A percentile compares a stretch with the other conserved stretches of the same genome.
phyloP scores from a whole-genome alignment of 2,113 vertebrate species.

The Scalopus aquaticus region DNA sequence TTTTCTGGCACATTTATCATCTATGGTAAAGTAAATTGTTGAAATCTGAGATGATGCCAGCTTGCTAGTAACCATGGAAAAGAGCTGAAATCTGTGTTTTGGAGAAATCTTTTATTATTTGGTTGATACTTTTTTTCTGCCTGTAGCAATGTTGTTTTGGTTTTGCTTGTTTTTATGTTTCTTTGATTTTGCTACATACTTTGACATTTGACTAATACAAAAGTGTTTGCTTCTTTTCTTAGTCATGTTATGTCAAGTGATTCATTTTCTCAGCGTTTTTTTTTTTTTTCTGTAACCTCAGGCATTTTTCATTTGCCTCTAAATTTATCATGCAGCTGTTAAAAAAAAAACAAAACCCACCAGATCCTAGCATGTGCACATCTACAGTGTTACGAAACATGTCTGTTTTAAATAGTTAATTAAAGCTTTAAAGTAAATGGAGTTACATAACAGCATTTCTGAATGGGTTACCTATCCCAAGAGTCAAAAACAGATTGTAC shows the following conservation, averaged over 20 bases:
- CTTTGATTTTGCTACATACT: conserved; percentile 55
- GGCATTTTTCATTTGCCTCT: conserved; percentile 34
- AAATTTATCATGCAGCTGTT: conserved; percentile 54
- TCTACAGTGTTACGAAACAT: neutral
- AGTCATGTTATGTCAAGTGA: conserved; percentile 61
- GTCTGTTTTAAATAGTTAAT: conserved; percentile 14
- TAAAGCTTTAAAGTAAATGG: neutral
- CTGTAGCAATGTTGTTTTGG: conserved; percentile 17
- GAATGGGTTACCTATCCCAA: neutral
- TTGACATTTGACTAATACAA: conserved; percentile 73
- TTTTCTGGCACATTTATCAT: conserved; percentile 42
- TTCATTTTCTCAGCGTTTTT: conserved; percentile 47
- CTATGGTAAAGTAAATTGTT: conserved; percentile 28
- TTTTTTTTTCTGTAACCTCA: neutral
- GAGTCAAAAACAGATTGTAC: neutral
- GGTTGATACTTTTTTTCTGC: conserved; percentile 8
- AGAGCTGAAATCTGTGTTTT: neutral
- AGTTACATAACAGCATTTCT: neutral
- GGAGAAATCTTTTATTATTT: conserved; percentile 42
- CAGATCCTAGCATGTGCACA: neutral
- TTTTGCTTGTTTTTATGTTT: conserved; percentile 43
- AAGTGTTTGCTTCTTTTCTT: conserved; percentile 65
- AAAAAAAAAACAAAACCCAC: neutral
- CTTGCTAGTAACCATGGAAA: neutral
- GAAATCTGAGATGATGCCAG: neutral